Evolutionary conservation across 2,113 vertebrate genomes (phyloP).

Genomic region (Chlamydotis undulata): DNA sequence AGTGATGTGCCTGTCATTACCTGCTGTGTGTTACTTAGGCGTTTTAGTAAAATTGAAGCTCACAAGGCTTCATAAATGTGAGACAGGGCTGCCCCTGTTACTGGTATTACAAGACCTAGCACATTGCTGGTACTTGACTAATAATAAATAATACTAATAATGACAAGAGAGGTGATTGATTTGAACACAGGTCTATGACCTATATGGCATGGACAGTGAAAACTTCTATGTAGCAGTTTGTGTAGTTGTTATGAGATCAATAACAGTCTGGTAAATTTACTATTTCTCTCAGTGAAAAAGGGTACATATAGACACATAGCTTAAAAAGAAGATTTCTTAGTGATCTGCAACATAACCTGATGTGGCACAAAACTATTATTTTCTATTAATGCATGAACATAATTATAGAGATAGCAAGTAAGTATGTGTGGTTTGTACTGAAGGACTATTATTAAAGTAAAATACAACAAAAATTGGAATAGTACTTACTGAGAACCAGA

Average conservation of each 20-base stretch:
- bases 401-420: not conserved
- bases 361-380: not conserved
- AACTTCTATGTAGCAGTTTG: not conserved
- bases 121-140: not conserved
- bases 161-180: not conserved
- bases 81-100: not conserved
- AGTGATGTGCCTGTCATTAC: not conserved
- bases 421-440: not conserved
- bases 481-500: not conserved
- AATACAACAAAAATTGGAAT: not conserved
- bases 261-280: not conserved
- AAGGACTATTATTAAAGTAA: not conserved
- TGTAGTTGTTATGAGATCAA: not conserved
- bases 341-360: not conserved
- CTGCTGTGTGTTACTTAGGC: not conserved
- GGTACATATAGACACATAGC: not conserved
- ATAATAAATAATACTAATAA: not conserved
- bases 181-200: not conserved
- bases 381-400: not conserved
- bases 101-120: not conserved
- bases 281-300: not conserved
- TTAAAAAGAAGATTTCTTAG: not conserved
- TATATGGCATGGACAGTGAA: not conserved
- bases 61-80: not conserved
- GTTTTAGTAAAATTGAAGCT: not conserved